Conservation (phyloP, 2,113 vertebrate genomes). For the Siniperca knerii region DNA sequence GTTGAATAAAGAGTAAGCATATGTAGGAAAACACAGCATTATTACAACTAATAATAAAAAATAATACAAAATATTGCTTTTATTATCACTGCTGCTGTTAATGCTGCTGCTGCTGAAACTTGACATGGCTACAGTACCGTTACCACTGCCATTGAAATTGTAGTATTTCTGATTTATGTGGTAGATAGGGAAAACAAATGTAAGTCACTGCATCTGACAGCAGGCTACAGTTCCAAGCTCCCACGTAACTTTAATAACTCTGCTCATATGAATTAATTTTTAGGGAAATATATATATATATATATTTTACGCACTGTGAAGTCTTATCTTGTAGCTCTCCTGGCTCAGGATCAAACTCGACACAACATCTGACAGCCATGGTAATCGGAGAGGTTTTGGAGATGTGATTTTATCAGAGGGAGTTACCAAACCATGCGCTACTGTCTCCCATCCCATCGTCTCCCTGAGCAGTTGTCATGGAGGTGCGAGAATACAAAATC, state of each 20-base stretch:
- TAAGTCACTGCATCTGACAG: neutral
- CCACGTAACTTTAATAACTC: neutral
- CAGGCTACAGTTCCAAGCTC: neutral
- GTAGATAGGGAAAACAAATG: neutral
- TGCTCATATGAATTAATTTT: neutral
- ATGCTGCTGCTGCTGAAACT: neutral
- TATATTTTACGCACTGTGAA: too few relatives aligned
- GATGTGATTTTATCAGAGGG: conserved; percentile 51
- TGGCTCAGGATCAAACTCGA: neutral
- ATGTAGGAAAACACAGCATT: neutral
- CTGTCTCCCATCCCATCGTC: conserved; percentile 58
- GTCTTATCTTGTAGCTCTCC: neutral
- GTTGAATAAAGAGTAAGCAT: neutral
- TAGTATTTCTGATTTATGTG: neutral
- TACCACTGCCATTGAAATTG: neutral
- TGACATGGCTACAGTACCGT: neutral
- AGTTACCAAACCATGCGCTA: conserved; percentile 56
- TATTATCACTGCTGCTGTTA: neutral
- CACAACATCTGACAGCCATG: neutral
- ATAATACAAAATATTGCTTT: neutral
- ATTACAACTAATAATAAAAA: neutral
- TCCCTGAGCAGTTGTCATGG: conserved; percentile 57
- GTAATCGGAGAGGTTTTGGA: conserved; percentile 9
- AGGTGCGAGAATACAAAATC: conserved; percentile 70
- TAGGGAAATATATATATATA: too few relatives aligned